Base-by-base conservation (phyloP, 2,797 vertebrate genomes). In the Loriculus beryllinus region DNA sequence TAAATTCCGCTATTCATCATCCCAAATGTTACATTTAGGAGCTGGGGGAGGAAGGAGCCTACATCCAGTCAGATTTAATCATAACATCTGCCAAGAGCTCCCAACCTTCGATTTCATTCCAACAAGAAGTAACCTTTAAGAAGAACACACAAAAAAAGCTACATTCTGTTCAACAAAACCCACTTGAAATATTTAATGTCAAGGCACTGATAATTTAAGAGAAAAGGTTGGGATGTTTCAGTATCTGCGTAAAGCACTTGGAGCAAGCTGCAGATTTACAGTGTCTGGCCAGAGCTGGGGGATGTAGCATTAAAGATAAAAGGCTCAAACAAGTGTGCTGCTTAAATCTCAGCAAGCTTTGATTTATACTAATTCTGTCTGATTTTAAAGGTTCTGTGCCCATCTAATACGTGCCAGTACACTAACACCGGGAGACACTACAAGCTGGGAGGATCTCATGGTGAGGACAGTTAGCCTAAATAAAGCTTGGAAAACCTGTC, bases 141-240 rank as follows among this genome's bases (percentile, higher is more conserved):
- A 70, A 94, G 81, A 96, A 91, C 90, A 85, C 14, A 35, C 51
- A 77, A 76, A 79, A 70, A 83, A 87, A 87, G 39, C 82, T 54
- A 65, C 63, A 78, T 81, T 77, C 89, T 40, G 72, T 57, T 93
- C 95, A 93, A 88, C 45, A 95, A 97, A 93, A 90, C 68, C 70
- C 78, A 86, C 81, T 94, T 88, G 88, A 95, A 96, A 92, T 85
- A 86, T 85, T 95, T 96, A 94, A 96, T 94, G 95, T 90, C 93
- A 90, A 95, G 83, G 84, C 83, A 91, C 57, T 57, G 81, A 82
- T 88, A 91, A 92, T 94, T 92, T 68, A 86, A 60, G 48, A 90
- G 62, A 91, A 92, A 86, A 90, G 4, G 74, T 10, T 93, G 88
- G 47, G 67, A 74, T 88, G 60, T 90, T 93, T 82, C 68, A 80